phyloP scores from a whole-genome alignment of 2,888 invertebrate species.

The Trichopoda pennipes region DNA sequence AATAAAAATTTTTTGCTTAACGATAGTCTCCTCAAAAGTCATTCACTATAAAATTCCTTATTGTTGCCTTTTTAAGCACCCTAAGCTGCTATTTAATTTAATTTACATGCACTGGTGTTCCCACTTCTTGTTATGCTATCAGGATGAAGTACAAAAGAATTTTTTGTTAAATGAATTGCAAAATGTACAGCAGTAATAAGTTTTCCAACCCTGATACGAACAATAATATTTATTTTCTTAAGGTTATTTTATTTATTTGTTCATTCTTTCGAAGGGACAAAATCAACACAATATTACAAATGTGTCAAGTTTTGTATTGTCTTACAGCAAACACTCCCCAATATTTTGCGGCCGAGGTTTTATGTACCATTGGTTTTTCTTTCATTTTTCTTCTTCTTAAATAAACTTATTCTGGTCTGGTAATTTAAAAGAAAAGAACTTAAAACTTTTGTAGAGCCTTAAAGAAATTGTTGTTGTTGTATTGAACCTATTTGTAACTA shows the following conservation, averaged over 20 bases:
- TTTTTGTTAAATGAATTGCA: no score
- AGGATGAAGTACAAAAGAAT: no score
- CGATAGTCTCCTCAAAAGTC: no score
- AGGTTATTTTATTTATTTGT: not conserved
- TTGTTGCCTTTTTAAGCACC: no score
- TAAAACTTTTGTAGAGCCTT: constrained; percentile 35
- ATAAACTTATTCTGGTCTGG: constrained; percentile 66
- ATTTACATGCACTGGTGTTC: no score
- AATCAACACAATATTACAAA: constrained; percentile 31
- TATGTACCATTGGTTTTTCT: constrained; percentile 22
- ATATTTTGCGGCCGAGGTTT: constrained; percentile 39
- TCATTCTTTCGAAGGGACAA: not conserved
- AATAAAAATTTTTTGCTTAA: no score
- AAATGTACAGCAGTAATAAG: no score
- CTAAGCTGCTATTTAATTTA: no score
- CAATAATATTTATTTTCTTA: constrained; percentile 17
- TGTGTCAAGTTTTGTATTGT: constrained; percentile 60
- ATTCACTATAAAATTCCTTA: no score
- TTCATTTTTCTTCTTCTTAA: constrained; percentile 5
- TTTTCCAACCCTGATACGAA: constrained; percentile 13
- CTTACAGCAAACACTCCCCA: constrained; percentile 37
- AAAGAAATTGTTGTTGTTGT: constrained; percentile 3
- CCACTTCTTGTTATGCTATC: no score
- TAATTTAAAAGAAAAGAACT: constrained; percentile 44
- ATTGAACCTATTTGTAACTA: constrained; percentile 17